Evolutionary conservation across 2,797 vertebrate genomes (phyloP).

Genomic region (Clarias fuscus): DNA sequence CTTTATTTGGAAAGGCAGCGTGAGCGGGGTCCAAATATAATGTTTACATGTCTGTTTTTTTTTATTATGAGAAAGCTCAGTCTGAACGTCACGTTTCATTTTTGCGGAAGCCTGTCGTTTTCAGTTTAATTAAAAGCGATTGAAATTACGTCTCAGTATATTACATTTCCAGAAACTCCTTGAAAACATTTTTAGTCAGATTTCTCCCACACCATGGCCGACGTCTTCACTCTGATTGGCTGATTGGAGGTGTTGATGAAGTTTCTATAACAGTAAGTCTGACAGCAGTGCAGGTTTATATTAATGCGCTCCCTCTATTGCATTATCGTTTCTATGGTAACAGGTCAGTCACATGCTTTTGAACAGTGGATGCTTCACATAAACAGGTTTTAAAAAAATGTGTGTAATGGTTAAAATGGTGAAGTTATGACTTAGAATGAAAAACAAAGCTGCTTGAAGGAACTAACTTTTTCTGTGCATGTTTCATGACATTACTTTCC

Average conservation of each 20-base stretch:
- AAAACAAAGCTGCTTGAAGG: neutral
- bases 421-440: neutral
- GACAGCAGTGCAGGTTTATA: neutral
- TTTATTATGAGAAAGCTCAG: neutral
- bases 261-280: neutral
- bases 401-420: neutral
- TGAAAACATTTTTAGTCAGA: neutral
- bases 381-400: neutral
- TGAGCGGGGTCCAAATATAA: neutral
- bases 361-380: neutral
- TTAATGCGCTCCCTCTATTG: neutral
- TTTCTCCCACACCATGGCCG: neutral
- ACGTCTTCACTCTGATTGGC: neutral
- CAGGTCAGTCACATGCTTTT: neutral
- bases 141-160: neutral
- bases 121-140: neutral
- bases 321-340: neutral
- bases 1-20: slow-evolving; percentile 13
- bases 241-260: no score
- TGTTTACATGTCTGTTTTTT: neutral
- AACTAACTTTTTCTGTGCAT: neutral
- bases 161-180: neutral
- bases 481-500: neutral
- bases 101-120: neutral
- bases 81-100: neutral